Evolutionary conservation across 1,140 invertebrate species (phyloP).

Genomic region (Lordiphosa clarofinis): DNA sequence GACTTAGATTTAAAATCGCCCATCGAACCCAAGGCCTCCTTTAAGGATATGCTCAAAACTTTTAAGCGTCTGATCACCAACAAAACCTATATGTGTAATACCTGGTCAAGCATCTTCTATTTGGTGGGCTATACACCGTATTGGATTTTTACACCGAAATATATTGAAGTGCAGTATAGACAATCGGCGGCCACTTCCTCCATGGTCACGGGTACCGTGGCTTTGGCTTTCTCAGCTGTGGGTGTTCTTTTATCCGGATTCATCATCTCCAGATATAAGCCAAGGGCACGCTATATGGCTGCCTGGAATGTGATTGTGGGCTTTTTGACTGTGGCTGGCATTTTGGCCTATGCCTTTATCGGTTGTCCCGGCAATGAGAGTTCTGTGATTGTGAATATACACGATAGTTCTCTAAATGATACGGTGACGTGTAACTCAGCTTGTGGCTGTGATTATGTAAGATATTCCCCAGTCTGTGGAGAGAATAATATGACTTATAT

Average conservation of each 20-base stretch:
- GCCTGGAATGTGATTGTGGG: conserved; percentile 88
- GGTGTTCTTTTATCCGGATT: conserved; percentile 86
- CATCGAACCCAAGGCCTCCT: conserved; percentile 76
- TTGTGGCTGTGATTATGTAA: conserved; percentile 85
- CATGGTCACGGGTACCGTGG: conserved; percentile 84
- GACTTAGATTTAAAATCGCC: conserved; percentile 43
- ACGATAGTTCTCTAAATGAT: conserved; percentile 77
- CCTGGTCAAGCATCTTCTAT: conserved; percentile 85
- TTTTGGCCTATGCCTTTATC: conserved; percentile 85
- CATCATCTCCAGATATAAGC: conserved; percentile 86
- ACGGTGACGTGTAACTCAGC: conserved; percentile 83
- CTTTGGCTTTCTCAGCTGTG: conserved; percentile 86
- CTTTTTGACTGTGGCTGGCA: conserved; percentile 83
- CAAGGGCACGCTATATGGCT: conserved; percentile 85
- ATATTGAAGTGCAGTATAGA: conserved; percentile 87
- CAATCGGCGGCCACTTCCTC: conserved; percentile 85
- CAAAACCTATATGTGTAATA: conserved; percentile 85
- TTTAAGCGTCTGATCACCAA: conserved; percentile 84
- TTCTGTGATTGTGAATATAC: conserved; percentile 71
- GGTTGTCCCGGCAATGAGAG: conserved; percentile 83
- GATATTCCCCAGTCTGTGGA: conserved; percentile 86
- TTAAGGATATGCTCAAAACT: conserved; percentile 83
- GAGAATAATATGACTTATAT: conserved; percentile 83
- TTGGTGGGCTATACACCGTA: conserved; percentile 87
- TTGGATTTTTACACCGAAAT: conserved; percentile 89